Evolutionary conservation across 2,797 vertebrate genomes (phyloP).

Genomic region (Ptychadena robeensis): DNA sequence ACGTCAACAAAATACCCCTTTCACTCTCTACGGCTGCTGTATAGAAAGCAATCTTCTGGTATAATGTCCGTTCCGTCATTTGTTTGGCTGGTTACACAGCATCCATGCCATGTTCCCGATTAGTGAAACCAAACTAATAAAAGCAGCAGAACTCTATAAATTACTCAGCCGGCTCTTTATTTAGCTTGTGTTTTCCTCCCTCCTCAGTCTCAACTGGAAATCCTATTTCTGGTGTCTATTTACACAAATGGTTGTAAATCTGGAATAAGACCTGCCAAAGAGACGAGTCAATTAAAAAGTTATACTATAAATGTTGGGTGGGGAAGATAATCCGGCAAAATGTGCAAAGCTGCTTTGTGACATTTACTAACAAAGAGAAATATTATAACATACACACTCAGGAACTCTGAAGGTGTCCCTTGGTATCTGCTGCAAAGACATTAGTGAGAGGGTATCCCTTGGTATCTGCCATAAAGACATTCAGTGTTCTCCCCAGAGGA

Average conservation of each 20-base stretch:
- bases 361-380: background rate
- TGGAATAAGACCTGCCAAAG: background rate
- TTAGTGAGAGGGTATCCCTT: no score
- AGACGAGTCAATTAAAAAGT: background rate
- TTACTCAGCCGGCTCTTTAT: background rate
- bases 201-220: background rate
- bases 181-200: background rate
- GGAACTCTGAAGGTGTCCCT: no score
- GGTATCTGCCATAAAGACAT: no score
- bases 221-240: constrained; percentile 5
- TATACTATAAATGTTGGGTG: background rate
- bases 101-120: background rate
- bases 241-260: background rate
- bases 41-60: background rate
- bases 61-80: background rate
- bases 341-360: background rate
- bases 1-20: background rate
- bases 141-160: background rate
- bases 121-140: constrained; percentile 5
- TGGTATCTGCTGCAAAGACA: no score
- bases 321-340: background rate
- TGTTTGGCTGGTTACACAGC: background rate
- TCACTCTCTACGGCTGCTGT: background rate
- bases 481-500: no score
- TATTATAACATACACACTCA: no score